phyloP scores from a whole-genome alignment of 2,113 vertebrate genomes.

The Octodon degus region DNA sequence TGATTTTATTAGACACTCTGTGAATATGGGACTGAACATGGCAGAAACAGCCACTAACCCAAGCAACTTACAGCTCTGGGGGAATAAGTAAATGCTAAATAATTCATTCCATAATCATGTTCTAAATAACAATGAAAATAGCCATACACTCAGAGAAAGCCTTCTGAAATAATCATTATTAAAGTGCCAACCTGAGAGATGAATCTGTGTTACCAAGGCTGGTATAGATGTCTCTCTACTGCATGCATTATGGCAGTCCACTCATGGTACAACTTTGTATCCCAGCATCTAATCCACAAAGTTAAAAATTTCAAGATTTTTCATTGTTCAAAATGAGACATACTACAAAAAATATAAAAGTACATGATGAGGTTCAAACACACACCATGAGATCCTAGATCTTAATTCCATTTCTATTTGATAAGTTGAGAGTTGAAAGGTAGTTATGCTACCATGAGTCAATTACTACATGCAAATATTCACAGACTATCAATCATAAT shows the following conservation, averaged over 20 bases:
- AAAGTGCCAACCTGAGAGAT: neutral
- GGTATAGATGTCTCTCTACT: neutral
- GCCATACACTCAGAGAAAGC: neutral
- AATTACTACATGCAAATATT: neutral
- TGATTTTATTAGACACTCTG: neutral
- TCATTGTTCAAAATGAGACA: neutral
- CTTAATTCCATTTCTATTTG: neutral
- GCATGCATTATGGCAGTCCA: neutral
- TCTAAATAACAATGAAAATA: neutral
- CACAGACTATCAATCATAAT: neutral
- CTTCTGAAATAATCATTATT: neutral
- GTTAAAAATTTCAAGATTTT: neutral
- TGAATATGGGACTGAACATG: too few species aligned
- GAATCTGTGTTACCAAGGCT: neutral
- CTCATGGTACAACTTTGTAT: neutral
- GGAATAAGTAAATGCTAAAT: neutral
- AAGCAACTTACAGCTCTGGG: neutral
- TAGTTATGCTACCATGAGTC: neutral
- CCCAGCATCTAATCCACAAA: neutral
- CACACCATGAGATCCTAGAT: neutral
- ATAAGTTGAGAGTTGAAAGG: neutral
- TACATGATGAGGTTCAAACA: neutral
- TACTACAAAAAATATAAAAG: neutral
- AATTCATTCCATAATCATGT: neutral
- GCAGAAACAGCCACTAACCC: neutral